Evolutionary conservation across 2,113 vertebrate species (phyloP).

Genomic region (Amblyornis subalaris): DNA sequence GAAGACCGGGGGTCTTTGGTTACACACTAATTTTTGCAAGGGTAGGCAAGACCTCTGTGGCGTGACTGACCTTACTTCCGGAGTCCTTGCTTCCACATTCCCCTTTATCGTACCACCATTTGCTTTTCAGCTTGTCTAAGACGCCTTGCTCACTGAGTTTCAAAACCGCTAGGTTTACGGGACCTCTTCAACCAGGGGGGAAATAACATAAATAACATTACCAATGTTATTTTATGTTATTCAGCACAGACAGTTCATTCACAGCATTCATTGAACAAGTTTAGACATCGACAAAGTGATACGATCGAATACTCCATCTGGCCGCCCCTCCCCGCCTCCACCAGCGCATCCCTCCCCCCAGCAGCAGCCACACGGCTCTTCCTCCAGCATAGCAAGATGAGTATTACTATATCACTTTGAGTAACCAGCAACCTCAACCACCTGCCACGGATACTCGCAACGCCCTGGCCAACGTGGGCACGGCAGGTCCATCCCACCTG

Average conservation of each 20-base stretch:
- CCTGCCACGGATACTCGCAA: slow-evolving; percentile 63
- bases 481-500: slow-evolving; percentile 58
- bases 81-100: slow-evolving; percentile 98
- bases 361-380: slow-evolving; percentile 70
- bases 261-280: slow-evolving; percentile 83
- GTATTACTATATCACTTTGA: slow-evolving; percentile 96
- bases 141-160: slow-evolving; percentile 99
- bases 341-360: slow-evolving; percentile 75
- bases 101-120: slow-evolving; percentile 99
- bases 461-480: slow-evolving; percentile 57
- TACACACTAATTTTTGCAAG: slow-evolving; percentile 70
- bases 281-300: slow-evolving; percentile 90
- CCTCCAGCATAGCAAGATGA: slow-evolving; percentile 86
- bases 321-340: slow-evolving; percentile 71
- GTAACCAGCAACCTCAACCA: slow-evolving; percentile 92
- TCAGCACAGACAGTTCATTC: slow-evolving; percentile 86
- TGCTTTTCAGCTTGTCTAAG: slow-evolving; percentile 99
- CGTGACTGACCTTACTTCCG: slow-evolving; percentile 98
- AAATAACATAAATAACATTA: slow-evolving; percentile 99
- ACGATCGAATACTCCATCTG: slow-evolving; percentile 93
- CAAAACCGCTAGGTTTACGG: slow-evolving; percentile 99
- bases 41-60: slow-evolving; percentile 76
- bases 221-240: slow-evolving; percentile 99
- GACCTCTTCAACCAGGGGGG: slow-evolving; percentile 96
- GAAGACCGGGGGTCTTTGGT: slow-evolving; percentile 40